These are phyloP conservation scores for Aphis gossypii DNA, from an alignment of 1,140 invertebrate genomes.

Conservation along the genomic window DNA sequence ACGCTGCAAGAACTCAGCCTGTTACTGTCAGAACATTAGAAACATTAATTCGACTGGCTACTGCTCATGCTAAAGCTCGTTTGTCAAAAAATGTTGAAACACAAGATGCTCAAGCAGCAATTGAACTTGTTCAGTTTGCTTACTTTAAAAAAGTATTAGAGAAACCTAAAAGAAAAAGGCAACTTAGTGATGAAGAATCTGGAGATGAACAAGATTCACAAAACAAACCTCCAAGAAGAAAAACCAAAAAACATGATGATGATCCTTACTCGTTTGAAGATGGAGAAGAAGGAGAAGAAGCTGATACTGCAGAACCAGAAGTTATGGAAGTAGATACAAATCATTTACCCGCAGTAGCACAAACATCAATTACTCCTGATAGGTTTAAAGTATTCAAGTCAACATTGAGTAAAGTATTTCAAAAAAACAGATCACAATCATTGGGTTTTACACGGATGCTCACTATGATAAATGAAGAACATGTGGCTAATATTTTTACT, in stretches of 20 bases:
- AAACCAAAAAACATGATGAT: slow-evolving; percentile 52
- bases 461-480: slow-evolving; percentile 71
- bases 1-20: slow-evolving; percentile 94
- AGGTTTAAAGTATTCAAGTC: slow-evolving; percentile 69
- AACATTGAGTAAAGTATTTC: slow-evolving; percentile 72
- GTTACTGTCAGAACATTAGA: slow-evolving; percentile 97
- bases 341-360: slow-evolving; percentile 36
- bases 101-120: slow-evolving; percentile 89
- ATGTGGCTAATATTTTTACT: slow-evolving; percentile 69
- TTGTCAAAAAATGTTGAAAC: slow-evolving; percentile 83
- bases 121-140: slow-evolving; percentile 96
- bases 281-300: slow-evolving; percentile 59
- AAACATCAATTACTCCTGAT: slow-evolving; percentile 59
- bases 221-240: slow-evolving; percentile 40
- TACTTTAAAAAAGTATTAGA: slow-evolving; percentile 90
- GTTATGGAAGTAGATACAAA: slow-evolving; percentile 53
- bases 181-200: slow-evolving; percentile 58
- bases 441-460: slow-evolving; percentile 70
- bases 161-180: slow-evolving; percentile 58
- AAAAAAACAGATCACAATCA: slow-evolving; percentile 74
- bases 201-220: slow-evolving; percentile 59
- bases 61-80: slow-evolving; percentile 96
- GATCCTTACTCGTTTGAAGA: slow-evolving; percentile 59
- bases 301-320: not conserved
- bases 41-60: slow-evolving; percentile 95